Evolutionary conservation across 2,888 invertebrate genomes (phyloP).

Genomic region (Andrena camellia): DNA sequence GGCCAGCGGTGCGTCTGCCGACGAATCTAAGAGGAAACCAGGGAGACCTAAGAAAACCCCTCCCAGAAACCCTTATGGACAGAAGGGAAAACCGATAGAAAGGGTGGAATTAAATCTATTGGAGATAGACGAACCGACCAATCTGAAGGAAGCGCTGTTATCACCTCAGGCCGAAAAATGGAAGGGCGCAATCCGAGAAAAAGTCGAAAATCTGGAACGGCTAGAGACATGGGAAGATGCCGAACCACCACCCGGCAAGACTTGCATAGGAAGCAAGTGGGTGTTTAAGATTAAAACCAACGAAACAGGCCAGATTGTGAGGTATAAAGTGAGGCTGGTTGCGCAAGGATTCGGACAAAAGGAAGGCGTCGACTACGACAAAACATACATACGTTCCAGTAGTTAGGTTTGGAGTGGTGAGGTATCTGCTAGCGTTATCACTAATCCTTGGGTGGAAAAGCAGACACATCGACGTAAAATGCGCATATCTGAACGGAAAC

Average conservation of each 20-base stretch:
- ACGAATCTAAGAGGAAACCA: neutral
- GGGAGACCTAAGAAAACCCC: neutral
- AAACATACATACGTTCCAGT: constrained; percentile 24
- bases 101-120: constrained; percentile 22
- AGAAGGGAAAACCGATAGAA: constrained; percentile 15
- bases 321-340: constrained; percentile 31
- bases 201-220: constrained; percentile 15
- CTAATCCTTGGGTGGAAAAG: neutral
- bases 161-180: constrained; percentile 23
- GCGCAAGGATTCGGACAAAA: constrained; percentile 19
- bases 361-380: constrained; percentile 11
- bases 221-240: constrained; percentile 40
- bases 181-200: constrained; percentile 25
- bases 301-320: constrained; percentile 19
- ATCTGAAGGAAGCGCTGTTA: neutral
- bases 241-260: neutral
- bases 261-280: constrained; percentile 40
- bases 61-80: constrained; percentile 12
- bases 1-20: too few relatives aligned
- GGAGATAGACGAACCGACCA: constrained; percentile 22
- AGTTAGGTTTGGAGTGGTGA: constrained; percentile 7
- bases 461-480: constrained; percentile 35
- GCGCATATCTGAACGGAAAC: constrained; percentile 27
- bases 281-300: constrained; percentile 41
- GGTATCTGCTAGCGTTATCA: neutral